These are phyloP conservation scores for Girardinus metallicus DNA, from an alignment of 2,797 vertebrate species.

Conservation along the genomic window DNA sequence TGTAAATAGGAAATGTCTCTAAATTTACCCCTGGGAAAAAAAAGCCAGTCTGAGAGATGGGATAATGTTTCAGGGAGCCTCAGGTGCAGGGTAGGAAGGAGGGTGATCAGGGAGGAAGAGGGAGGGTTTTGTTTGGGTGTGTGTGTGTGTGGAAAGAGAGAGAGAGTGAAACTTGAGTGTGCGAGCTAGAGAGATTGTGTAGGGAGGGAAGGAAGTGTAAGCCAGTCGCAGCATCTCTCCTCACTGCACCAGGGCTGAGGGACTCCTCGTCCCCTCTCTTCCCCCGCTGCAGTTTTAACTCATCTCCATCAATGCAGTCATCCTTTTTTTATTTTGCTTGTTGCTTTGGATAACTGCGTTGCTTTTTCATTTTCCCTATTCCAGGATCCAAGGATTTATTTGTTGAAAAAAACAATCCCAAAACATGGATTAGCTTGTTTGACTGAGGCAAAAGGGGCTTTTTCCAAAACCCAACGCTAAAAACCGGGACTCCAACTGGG, in stretches of 20 bases:
- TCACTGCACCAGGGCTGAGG: slow-evolving; percentile 82
- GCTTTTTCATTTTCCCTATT: slow-evolving; percentile 38
- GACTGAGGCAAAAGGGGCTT: slow-evolving; percentile 45
- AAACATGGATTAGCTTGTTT: slow-evolving; percentile 28
- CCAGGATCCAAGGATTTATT: slow-evolving; percentile 54
- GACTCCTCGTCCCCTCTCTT: slow-evolving; percentile 73
- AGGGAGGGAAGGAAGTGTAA: slow-evolving; percentile 76
- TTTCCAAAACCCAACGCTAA: slow-evolving; percentile 55
- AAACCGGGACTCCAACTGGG: slow-evolving; percentile 56
- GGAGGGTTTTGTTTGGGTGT: slow-evolving; percentile 35
- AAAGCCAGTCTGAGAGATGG: slow-evolving; percentile 63
- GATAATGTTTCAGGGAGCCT: slow-evolving; percentile 77
- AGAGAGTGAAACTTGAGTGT: slow-evolving; percentile 64
- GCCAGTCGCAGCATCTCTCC: slow-evolving; percentile 86
- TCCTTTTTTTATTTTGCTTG: slow-evolving; percentile 48
- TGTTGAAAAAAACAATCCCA: not conserved
- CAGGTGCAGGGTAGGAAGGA: slow-evolving; percentile 85
- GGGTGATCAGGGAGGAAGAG: slow-evolving; percentile 53
- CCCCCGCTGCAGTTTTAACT: slow-evolving; percentile 74
- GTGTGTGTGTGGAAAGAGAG: slow-evolving; percentile 21
- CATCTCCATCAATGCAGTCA: slow-evolving; percentile 74
- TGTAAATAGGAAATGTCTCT: slow-evolving; percentile 80
- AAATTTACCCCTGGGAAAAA: slow-evolving; percentile 81
- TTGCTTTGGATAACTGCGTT: slow-evolving; percentile 51
- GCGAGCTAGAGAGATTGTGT: slow-evolving; percentile 65